A percentile compares a stretch with the other conserved stretches of the same genome.
Evolutionary conservation across 2,113 vertebrate species (phyloP).

Genomic region (Stictonetta naevosa): DNA sequence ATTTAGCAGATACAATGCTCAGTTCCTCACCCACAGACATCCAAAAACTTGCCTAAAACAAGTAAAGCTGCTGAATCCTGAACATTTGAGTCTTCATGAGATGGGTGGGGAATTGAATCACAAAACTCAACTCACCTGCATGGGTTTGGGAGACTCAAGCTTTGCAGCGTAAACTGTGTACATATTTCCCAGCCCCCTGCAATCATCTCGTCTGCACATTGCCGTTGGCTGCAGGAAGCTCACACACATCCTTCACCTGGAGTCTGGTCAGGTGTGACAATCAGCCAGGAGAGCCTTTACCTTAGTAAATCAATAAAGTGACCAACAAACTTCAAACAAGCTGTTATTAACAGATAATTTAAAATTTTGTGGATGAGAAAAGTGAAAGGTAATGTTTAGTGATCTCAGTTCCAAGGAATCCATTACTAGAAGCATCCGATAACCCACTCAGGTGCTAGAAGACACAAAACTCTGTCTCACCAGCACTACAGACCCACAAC

Average conservation of each 20-base stretch:
- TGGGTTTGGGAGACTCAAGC: neutral
- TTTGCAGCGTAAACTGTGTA: neutral
- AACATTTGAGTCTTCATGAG: neutral
- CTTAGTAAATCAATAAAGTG: neutral
- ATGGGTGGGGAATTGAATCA: neutral
- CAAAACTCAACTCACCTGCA: neutral
- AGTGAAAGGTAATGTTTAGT: neutral
- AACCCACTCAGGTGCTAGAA: neutral
- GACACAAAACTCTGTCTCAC: neutral
- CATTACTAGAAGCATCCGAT: neutral
- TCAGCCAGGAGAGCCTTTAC: neutral
- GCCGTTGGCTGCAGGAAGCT: neutral
- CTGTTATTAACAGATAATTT: neutral
- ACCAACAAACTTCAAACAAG: neutral
- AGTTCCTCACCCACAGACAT: neutral
- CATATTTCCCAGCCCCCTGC: neutral
- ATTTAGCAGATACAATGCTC: neutral
- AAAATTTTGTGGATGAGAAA: neutral
- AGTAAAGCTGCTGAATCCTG: neutral
- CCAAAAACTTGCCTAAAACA: neutral
- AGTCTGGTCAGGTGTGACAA: neutral
- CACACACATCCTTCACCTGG: neutral
- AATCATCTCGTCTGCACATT: neutral
- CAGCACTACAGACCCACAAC: too few relatives aligned
- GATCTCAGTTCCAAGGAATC: neutral